Conservation (phyloP, 2,113 vertebrate species). For the Podarcis muralis region DNA sequence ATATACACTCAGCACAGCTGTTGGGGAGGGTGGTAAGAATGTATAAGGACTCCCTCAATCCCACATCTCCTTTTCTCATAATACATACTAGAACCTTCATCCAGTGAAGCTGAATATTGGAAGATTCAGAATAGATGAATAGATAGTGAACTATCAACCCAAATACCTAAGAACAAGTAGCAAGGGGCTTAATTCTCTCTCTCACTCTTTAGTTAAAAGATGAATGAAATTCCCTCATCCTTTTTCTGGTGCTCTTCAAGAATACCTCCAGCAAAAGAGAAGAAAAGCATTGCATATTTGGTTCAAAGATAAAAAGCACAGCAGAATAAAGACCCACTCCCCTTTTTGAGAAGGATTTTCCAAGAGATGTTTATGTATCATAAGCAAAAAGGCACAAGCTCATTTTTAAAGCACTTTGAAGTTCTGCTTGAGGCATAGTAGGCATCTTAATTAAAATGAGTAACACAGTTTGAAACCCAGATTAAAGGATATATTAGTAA, state of each 20-base stretch:
- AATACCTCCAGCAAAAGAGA: conserved; percentile 25
- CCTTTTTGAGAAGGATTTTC: background rate
- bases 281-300: conserved; percentile 15
- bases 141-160: conserved; percentile 14
- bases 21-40: background rate
- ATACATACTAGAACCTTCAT: background rate
- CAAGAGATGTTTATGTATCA: background rate
- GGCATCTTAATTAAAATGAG: conserved; percentile 38
- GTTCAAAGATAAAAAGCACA: conserved; percentile 6
- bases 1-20: background rate
- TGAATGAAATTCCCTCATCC: background rate
- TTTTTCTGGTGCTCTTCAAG: background rate
- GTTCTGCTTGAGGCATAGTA: conserved; percentile 19
- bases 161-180: conserved; percentile 21
- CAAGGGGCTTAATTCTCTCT: background rate
- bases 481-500: conserved; percentile 38
- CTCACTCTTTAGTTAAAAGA: conserved; percentile 29
- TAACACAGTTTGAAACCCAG: conserved; percentile 3
- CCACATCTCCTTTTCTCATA: background rate
- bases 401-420: conserved; percentile 35
- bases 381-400: background rate
- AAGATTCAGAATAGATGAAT: no score
- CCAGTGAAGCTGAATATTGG: no score
- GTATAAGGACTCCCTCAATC: background rate
- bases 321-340: background rate